Evolutionary conservation across 1,140 invertebrate genomes (phyloP).

Genomic region (Philotrypesis tridentata): DNA sequence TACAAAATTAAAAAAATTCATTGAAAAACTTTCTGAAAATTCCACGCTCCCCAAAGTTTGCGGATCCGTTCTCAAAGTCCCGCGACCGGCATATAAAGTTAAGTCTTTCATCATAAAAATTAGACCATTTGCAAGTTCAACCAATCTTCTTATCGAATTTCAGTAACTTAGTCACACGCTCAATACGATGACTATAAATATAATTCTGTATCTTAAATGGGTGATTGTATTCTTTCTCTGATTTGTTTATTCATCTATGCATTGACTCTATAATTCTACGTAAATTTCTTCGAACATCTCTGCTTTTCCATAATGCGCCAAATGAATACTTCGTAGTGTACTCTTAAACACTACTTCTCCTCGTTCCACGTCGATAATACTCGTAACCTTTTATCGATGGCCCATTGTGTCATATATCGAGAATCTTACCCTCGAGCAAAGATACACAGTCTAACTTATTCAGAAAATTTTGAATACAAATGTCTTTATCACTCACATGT

Average conservation of each 20-base stretch:
- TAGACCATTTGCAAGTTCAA: conserved; percentile 22
- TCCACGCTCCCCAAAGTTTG: conserved; percentile 1
- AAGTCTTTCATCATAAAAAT: conserved; percentile 41
- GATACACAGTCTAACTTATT: conserved; percentile 2
- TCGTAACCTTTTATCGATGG: conserved; percentile 40
- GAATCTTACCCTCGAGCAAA: not conserved
- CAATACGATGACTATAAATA: conserved; percentile 33
- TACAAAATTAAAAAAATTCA: conserved; percentile 47
- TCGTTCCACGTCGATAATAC: not conserved
- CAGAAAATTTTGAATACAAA: too few relatives aligned
- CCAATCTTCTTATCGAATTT: conserved; percentile 15
- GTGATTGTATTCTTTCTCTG: conserved; percentile 18
- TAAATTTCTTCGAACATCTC: conserved; percentile 15
- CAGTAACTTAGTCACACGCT: conserved; percentile 23
- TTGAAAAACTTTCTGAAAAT: conserved; percentile 40
- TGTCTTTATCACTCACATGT: too few relatives aligned
- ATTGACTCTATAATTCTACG: conserved; percentile 3
- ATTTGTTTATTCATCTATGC: not conserved
- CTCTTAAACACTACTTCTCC: not conserved
- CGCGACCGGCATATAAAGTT: not conserved
- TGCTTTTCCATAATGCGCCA: not conserved
- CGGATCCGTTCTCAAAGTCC: not conserved
- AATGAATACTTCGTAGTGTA: not conserved
- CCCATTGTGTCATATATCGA: conserved; percentile 22
- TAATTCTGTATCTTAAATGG: conserved; percentile 16